Evolutionary conservation across 2,888 invertebrate genomes (phyloP), one percentile per base, ranked within the genome.

Genomic region (Drosophila limbata): DNA sequence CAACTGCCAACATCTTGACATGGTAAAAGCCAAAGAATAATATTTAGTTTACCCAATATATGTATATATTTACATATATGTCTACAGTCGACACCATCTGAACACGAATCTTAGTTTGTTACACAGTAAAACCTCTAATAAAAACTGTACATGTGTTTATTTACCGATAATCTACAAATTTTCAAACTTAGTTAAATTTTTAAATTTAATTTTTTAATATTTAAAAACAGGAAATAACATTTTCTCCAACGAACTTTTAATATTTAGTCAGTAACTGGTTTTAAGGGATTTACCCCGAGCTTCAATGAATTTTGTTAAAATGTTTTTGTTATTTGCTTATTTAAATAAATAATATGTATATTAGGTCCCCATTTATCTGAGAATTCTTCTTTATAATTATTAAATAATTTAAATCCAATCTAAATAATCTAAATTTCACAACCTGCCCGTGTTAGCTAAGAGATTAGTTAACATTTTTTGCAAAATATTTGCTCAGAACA

Each of bases 401-500:
- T 28, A 8, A 28, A 28, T 28, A n/a, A n/a, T n/a, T n/a, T n/a
- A n/a, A n/a, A n/a, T n/a, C n/a, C n/a, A n/a, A n/a, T n/a, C n/a
- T n/a, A 40, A 40, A 40, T 40, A 40, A 9, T 2, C 40, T 10
- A 15, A 10, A 5, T 42, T 11, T n/a, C 1, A 21, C 9, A 31
- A 9, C 9, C 13, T 11, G 15, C 56, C 35, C 55, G 56, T 45
- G 56, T 25, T 3, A 15, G n/a, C 3, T 10, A 17, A 21, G 11
- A 15, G 13, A 8, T 37, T 17, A 50, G 11, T 35, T 31, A n/a
- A 42, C 4, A 35, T 28, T n/a, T 53, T 39, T 31, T 10, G 25
- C 48, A 57, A 57, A 63, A 63, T 63, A 63, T 63, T 63, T 57
- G 33, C 48, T n/a, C 3, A 25, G 9, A 19, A 17, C 42, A 48